Evolutionary conservation across 2,888 invertebrate species (phyloP).

Genomic region (Hypercompe scribonia): DNA sequence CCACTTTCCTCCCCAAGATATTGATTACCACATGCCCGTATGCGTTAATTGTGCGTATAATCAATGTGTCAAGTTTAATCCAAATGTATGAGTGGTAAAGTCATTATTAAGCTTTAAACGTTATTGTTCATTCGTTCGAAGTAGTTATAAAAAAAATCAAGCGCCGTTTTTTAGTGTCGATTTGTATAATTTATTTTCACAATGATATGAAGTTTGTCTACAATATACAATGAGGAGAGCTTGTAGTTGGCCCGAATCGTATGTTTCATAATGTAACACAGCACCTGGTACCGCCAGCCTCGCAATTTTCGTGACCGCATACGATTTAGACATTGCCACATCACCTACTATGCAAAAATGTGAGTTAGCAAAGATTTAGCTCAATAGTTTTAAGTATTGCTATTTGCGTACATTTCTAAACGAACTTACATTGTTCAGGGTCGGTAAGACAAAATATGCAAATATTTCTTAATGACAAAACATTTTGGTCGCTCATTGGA

Average conservation of each 20-base stretch:
- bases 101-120: background rate
- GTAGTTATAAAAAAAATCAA: background rate
- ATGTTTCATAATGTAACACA: conserved; percentile 61
- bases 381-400: conserved; percentile 21
- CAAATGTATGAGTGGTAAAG: background rate
- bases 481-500: background rate
- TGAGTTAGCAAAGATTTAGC: conserved; percentile 38
- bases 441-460: conserved; percentile 18
- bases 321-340: conserved; percentile 62
- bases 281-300: conserved; percentile 67
- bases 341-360: conserved; percentile 39
- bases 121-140: background rate
- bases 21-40: background rate
- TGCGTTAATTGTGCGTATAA: background rate
- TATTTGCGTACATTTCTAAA: conserved; percentile 14
- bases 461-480: conserved; percentile 13
- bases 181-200: conserved; percentile 1
- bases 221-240: conserved; percentile 28
- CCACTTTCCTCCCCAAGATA: background rate
- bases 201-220: conserved; percentile 7
- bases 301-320: conserved; percentile 68
- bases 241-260: conserved; percentile 36
- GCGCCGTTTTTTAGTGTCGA: background rate
- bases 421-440: conserved; percentile 15
- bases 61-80: background rate